These are phyloP conservation scores for Phasianus colchicus DNA, from an alignment of 2,113 vertebrate genomes.

Conservation along the genomic window DNA sequence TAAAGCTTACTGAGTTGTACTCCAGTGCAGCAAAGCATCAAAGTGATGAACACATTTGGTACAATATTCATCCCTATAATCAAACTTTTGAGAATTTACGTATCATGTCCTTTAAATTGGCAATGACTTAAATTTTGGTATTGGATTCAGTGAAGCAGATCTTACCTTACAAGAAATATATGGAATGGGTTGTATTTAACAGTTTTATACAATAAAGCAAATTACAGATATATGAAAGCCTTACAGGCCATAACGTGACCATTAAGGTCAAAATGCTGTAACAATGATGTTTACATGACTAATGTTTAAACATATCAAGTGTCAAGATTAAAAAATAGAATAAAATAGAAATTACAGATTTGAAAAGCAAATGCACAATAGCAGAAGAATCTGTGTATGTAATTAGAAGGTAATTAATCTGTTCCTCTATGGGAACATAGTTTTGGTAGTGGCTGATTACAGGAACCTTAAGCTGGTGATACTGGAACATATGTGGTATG, in stretches of 20 bases:
- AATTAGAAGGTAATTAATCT: background rate
- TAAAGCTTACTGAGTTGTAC: background rate
- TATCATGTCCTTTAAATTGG: background rate
- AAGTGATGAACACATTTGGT: background rate
- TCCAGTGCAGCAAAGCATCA: background rate
- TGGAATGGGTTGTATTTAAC: background rate
- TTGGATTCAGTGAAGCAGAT: background rate
- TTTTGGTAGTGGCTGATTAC: background rate
- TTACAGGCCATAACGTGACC: background rate
- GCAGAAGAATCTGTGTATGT: background rate
- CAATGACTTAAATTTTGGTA: background rate
- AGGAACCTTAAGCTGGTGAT: background rate
- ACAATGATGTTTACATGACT: background rate
- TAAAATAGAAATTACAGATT: background rate
- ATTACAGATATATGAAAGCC: background rate
- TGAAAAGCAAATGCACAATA: background rate
- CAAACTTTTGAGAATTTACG: background rate
- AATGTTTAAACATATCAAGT: background rate
- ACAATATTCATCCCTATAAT: background rate
- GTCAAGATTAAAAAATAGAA: background rate
- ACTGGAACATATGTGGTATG: fast-evolving
- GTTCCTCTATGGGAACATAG: background rate
- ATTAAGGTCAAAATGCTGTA: background rate
- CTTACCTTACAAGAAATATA: background rate
- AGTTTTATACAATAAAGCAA: background rate